Conservation (phyloP, 64 coral and sea anemone genomes). For the Actinia equina region DNA sequence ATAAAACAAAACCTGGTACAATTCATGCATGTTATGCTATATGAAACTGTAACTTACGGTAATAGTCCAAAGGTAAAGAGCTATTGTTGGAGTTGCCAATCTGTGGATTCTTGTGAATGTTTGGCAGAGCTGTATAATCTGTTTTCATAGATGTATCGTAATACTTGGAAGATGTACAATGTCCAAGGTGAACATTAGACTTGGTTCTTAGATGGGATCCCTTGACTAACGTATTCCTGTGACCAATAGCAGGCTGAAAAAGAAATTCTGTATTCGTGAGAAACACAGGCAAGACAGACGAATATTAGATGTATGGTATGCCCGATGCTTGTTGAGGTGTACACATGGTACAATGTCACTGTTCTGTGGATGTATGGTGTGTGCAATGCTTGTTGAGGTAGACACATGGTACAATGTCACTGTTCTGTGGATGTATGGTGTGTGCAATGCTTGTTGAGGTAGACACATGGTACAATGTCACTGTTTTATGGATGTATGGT, state of each 20-base stretch:
- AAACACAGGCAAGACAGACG: too few species aligned
- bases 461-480: too few species aligned
- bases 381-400: too few species aligned
- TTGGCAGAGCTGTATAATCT: conserved; percentile 55
- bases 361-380: too few species aligned
- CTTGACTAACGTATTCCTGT: conserved; percentile 64
- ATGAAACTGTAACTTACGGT: conserved; percentile 30
- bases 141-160: conserved; percentile 96
- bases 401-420: too few species aligned
- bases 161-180: conserved; percentile 39
- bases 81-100: conserved; percentile 68
- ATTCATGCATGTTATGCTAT: too few species aligned
- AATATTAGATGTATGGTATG: too few species aligned
- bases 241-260: conserved; percentile 49
- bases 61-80: conserved; percentile 84
- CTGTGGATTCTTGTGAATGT: conserved; percentile 31
- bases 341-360: neutral
- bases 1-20: neutral
- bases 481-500: too few species aligned
- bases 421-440: too few species aligned
- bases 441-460: too few species aligned
- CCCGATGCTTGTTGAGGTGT: too few species aligned
- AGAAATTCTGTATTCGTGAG: neutral
- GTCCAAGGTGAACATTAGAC: conserved; percentile 81
- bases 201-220: conserved; percentile 80